Percentiles rank a stretch among this genome's conserved stretches.
These are phyloP conservation scores for Cacajao melanocephalus DNA, from an alignment of 2,797 vertebrate genomes.

Conservation along the genomic window DNA sequence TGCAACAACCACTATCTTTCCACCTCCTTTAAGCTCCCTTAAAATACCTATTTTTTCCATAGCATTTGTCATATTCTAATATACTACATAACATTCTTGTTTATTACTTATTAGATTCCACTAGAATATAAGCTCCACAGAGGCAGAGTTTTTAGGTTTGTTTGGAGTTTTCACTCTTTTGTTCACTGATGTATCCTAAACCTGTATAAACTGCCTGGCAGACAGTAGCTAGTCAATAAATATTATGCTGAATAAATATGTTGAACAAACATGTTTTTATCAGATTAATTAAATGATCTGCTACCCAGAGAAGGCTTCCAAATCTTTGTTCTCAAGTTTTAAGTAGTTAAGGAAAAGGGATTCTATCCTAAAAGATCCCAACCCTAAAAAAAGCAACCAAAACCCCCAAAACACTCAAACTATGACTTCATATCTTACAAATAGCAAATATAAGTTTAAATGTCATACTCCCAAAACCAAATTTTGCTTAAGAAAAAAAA, in stretches of 20 bases:
- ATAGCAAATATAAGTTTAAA: constrained; percentile 36
- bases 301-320: background rate
- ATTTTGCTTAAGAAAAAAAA: background rate
- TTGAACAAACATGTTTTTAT: background rate
- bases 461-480: constrained; percentile 5
- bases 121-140: background rate
- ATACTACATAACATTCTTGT: background rate
- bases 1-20: background rate
- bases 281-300: constrained; percentile 3
- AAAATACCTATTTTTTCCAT: background rate
- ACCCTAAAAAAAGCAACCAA: background rate
- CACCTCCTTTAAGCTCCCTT: background rate
- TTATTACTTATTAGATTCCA: background rate
- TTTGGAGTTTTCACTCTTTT: background rate
- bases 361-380: background rate
- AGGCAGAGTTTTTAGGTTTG: background rate
- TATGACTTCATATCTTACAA: background rate
- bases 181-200: background rate
- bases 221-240: background rate
- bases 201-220: constrained; percentile 2
- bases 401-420: background rate
- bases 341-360: background rate
- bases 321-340: constrained; percentile 38
- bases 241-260: background rate
- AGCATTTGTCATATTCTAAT: background rate